Evolutionary conservation across 2,888 invertebrate genomes (phyloP), one percentile per base, ranked within the genome.

Genomic region (Altica lythri): DNA sequence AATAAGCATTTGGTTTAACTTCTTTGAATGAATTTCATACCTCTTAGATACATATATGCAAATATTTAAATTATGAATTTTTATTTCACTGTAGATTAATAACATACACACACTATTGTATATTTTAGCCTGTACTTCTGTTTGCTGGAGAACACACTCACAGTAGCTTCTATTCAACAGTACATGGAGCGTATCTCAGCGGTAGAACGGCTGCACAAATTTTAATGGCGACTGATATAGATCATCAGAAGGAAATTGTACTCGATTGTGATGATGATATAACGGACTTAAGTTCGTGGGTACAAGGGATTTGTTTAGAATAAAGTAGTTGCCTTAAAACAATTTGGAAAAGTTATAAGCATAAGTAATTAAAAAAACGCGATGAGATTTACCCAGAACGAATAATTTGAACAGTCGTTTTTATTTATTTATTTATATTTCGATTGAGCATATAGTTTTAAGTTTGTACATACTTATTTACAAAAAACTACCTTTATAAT

Each of bases 91-190:
- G n/a, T n/a, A n/a, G n/a, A n/a, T n/a, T n/a, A n/a, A n/a, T n/a
- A n/a, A n/a, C n/a, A n/a, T 44, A 22, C 22, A 22, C 22, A 5
- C 8, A 22, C 8, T 22, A 22, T 8, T 44, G 45, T 59, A 57
- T 38, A 63, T 79, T 81, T 60, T 75, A 93, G 92, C 92, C 92
- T 64, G 83, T 84, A 27, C 77, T 94, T 66, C 78, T 91, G 71
- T 96, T 96, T 80, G 95, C 95, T 67, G 96, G 96, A 55, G 96
- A 96, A 79, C 95, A 95, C 69, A 95, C 95, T 34, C 95, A 96
- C 80, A 89, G 90, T 72, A 90, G 85, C 74, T 95, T 93, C 76
- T 96, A 95, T 77, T 95, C 95, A 42, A 96, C 95, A 1, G 94
- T 92, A 25, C 95, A 96, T 74, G 96, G 96, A 40, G 96, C 96